These are phyloP conservation scores for Lagocephalus sceleratus DNA, from an alignment of 2,797 vertebrate species.

Conservation along the genomic window DNA sequence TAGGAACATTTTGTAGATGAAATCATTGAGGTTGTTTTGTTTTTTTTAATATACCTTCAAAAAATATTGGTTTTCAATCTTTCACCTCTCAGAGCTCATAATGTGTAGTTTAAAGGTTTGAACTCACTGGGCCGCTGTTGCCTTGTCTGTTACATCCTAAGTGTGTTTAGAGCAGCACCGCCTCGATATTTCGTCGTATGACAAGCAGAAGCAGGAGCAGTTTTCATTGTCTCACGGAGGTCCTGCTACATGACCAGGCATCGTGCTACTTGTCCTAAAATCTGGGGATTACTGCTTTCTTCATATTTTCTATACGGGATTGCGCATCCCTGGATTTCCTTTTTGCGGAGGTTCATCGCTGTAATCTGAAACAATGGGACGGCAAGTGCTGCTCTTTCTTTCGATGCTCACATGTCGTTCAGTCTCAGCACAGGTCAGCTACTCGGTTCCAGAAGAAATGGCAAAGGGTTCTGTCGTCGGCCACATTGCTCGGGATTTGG, in stretches of 20 bases:
- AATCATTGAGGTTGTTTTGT: too few species aligned
- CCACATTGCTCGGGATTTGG: slow-evolving; percentile 60
- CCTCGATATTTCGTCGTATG: slow-evolving; percentile 13
- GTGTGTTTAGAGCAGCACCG: slow-evolving; percentile 12
- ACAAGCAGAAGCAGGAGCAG: background rate
- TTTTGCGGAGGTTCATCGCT: background rate
- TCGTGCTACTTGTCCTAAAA: accelerated
- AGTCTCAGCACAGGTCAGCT: slow-evolving; percentile 45
- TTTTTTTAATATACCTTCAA: too few species aligned
- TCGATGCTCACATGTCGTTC: slow-evolving; percentile 22
- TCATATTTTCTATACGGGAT: background rate
- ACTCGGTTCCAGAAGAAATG: slow-evolving; percentile 58
- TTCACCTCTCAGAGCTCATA: background rate
- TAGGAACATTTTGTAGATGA: too few species aligned
- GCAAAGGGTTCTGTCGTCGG: slow-evolving; percentile 52
- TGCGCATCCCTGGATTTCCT: accelerated
- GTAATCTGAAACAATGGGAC: slow-evolving; percentile 40
- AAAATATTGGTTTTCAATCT: background rate
- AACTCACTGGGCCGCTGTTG: slow-evolving; percentile 63
- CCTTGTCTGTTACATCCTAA: slow-evolving; percentile 16
- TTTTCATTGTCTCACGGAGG: slow-evolving; percentile 29
- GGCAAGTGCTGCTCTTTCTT: slow-evolving; percentile 48
- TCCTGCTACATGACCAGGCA: background rate
- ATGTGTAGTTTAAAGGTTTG: slow-evolving; percentile 24
- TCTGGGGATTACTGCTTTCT: background rate